Conservation (phyloP, 2,888 invertebrate species). For the Polymixis lichenea region DNA sequence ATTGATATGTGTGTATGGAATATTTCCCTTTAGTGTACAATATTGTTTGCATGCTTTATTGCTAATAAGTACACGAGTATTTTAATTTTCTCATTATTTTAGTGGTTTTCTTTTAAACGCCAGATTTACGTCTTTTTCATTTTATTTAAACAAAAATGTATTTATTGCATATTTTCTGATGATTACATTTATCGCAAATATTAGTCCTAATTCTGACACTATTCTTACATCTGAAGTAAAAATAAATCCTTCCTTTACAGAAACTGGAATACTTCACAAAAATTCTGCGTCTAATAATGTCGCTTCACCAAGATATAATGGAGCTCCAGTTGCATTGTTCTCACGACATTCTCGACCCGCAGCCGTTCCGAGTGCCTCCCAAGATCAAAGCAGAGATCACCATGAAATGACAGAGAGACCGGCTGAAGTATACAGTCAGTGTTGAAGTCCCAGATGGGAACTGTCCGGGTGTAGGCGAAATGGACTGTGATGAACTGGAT, state of each 20-base stretch:
- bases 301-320: slow-evolving; percentile 85
- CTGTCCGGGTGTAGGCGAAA: background rate
- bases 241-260: slow-evolving; percentile 74
- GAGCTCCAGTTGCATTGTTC: slow-evolving; percentile 81
- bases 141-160: background rate
- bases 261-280: slow-evolving; percentile 87
- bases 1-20: slow-evolving; percentile 55
- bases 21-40: slow-evolving; percentile 91
- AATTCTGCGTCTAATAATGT: slow-evolving; percentile 86
- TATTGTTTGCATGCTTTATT: slow-evolving; percentile 80
- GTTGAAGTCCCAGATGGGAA: slow-evolving; percentile 68
- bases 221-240: background rate
- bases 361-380: slow-evolving; percentile 76
- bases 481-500: slow-evolving; percentile 59
- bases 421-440: slow-evolving; percentile 71
- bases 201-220: too few relatives aligned
- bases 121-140: background rate
- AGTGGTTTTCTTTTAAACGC: background rate
- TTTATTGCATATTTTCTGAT: background rate
- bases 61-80: slow-evolving; percentile 2
- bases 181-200: background rate
- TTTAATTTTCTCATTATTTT: background rate
- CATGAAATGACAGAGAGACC: slow-evolving; percentile 82
- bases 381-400: slow-evolving; percentile 84
- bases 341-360: slow-evolving; percentile 66